A percentile compares a stretch with the other conserved stretches of the same genome.
phyloP scores from a whole-genome alignment of 2,797 vertebrate genomes.

The Sebastes iracundus region DNA sequence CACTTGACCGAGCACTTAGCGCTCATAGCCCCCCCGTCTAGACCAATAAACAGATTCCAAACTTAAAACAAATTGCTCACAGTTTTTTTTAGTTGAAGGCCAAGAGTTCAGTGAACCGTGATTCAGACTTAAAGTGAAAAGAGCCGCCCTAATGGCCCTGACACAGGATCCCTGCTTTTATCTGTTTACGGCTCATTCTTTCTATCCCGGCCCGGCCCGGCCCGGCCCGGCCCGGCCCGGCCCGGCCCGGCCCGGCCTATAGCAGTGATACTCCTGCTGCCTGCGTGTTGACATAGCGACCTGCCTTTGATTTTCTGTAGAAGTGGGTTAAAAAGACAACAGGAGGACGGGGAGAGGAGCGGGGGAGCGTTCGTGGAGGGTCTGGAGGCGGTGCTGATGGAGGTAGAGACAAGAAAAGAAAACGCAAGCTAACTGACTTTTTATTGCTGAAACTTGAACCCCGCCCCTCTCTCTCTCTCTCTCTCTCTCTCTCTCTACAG shows the following conservation, averaged over 20 bases:
- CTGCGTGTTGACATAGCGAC: constrained; percentile 58
- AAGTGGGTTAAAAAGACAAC: constrained; percentile 56
- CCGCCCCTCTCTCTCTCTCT: background rate
- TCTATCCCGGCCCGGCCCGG: constrained; percentile 25
- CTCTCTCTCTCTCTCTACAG: background rate
- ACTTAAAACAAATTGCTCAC: constrained; percentile 6
- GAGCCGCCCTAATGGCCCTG: constrained; percentile 28
- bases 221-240: too few species aligned
- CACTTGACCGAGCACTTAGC: background rate
- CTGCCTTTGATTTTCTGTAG: constrained; percentile 55
- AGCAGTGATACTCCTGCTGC: constrained; percentile 36
- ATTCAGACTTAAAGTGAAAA: constrained; percentile 20
- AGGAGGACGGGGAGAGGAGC: background rate
- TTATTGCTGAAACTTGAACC: constrained; percentile 47
- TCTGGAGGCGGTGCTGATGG: background rate
- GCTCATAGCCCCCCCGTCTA: background rate
- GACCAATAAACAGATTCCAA: constrained; percentile 2
- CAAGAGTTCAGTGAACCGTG: constrained; percentile 44
- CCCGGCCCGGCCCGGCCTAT: background rate
- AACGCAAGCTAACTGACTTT: constrained; percentile 10
- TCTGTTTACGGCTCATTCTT: constrained; percentile 53
- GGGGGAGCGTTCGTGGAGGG: background rate
- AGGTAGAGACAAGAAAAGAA: constrained; percentile 18
- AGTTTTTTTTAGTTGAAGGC: constrained; percentile 11
- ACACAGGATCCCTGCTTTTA: constrained; percentile 54